These are phyloP conservation scores for Rotaria sp. DNA, from an alignment of 2,888 invertebrate species.

Conservation along the genomic window DNA sequence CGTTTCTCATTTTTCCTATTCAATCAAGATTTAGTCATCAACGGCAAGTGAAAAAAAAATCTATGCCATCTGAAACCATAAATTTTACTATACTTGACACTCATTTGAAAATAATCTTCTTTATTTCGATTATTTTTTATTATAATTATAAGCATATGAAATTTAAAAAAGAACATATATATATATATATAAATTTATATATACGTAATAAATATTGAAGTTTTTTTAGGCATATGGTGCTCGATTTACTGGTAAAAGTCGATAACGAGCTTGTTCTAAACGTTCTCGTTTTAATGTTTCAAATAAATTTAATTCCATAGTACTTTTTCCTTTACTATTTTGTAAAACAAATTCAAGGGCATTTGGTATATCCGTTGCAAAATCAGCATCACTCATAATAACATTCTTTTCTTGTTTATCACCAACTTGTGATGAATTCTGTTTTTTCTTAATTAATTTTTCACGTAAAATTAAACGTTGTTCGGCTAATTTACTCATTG, in stretches of 20 bases:
- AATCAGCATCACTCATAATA: background rate
- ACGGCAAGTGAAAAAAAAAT: too few species aligned
- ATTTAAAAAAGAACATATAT: too few species aligned
- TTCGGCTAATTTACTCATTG: background rate
- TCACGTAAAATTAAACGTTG: background rate
- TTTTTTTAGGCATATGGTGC: background rate
- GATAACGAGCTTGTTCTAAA: background rate
- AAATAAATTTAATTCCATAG: background rate
- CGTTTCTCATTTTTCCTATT: too few species aligned
- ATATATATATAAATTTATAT: too few species aligned
- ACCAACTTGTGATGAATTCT: background rate
- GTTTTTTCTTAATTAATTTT: background rate
- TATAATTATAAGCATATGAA: too few species aligned
- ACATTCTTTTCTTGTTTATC: background rate
- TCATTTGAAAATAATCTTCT: too few species aligned
- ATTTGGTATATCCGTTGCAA: background rate
- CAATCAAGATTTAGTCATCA: too few species aligned
- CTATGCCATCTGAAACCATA: too few species aligned
- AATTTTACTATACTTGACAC: too few species aligned
- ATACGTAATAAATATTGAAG: too few species aligned
- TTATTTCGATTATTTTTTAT: too few species aligned
- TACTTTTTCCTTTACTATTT: background rate
- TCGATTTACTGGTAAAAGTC: background rate
- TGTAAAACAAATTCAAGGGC: background rate
- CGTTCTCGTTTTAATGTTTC: conserved; percentile 18